Base-by-base conservation (phyloP, 2,113 vertebrate genomes). In the Tyrannus savana region DNA sequence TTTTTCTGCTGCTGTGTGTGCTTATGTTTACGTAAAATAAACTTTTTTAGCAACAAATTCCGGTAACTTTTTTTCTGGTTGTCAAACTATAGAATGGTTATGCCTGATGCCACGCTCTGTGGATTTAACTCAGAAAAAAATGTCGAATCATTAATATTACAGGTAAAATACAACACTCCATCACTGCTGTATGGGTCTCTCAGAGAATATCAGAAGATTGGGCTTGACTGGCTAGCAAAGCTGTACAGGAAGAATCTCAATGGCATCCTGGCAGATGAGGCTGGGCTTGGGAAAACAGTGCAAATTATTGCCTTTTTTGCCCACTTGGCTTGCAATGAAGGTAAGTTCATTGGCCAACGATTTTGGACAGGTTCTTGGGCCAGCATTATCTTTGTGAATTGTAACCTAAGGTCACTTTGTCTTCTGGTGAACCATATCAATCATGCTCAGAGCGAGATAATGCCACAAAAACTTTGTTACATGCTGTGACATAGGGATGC, bases 241-340 rank as follows among this genome's bases (percentile, higher is more conserved):
- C 98, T 99, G 24, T 97, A 99, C 95, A 98, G 98, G 93, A 99
- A 98, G 93, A 98, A 98, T 86, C 98, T 99, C 66, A 99, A 99
- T 35, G 99, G 98, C 63, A 99, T 99, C 92, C 95, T 99, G 69
- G 99, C 99, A 35, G 99, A 99, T 83, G 99, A 99, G 91, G 98
- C 98, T 0, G 98, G 99, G 4, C 97, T 98, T 77, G 99, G 99
- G 77, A 99, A 99, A 96, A 99, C 99, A 1, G 98, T 99, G 27
- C 99, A 99, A 96, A 99, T 99, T 12, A 99, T 99, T 30, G 99
- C 98, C n/a, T 99, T 99, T 95, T 98, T 99, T 97, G 98, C 99
- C 14, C 98, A 99, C 53, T 95, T 99, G 91, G 99, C 99, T 42
- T 98, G 98, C 55, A 98, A 98, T 81, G 98, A 99, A 95, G 99